Percentiles rank a stretch among this genome's conserved stretches.
Conservation (phyloP, 2,797 vertebrate genomes). For the Oryzias dopingdopingensis region DNA sequence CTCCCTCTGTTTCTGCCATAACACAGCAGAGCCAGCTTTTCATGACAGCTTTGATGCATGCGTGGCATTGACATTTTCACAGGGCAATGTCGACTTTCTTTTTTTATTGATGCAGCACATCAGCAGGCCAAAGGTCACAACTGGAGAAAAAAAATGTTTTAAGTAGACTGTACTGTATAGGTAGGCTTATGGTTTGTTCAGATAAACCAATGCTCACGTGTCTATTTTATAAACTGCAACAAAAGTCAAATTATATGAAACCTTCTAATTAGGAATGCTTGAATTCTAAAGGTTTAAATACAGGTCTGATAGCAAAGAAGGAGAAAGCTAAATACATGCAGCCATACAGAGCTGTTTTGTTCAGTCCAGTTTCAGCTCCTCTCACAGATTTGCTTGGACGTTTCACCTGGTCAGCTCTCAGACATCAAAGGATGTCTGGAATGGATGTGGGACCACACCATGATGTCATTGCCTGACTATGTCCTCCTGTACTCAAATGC, state of each 20-base stretch:
- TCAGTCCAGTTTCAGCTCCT: slow-evolving; percentile 25
- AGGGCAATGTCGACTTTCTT: slow-evolving; percentile 4
- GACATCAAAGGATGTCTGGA: slow-evolving; percentile 57
- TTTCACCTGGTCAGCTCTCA: slow-evolving; percentile 59
- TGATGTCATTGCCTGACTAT: slow-evolving; percentile 57
- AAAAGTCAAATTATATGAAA: slow-evolving; percentile 1
- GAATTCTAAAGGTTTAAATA: too few relatives aligned
- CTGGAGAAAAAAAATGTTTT: neutral
- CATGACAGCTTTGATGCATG: slow-evolving; percentile 15
- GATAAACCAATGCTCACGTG: neutral
- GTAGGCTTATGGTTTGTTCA: neutral
- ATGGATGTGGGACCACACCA: slow-evolving; percentile 43
- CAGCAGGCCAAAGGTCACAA: slow-evolving; percentile 1
- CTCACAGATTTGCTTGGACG: slow-evolving; percentile 27
- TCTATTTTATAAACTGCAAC: neutral
- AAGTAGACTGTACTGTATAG: neutral
- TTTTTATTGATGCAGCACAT: slow-evolving; percentile 20
- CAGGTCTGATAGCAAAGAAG: neutral
- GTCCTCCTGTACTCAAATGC: slow-evolving; percentile 42
- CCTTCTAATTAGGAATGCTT: neutral
- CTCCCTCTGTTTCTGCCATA: slow-evolving; percentile 19
- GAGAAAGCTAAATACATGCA: slow-evolving; percentile 6
- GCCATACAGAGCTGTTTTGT: slow-evolving; percentile 17
- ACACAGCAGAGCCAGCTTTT: slow-evolving; percentile 16
- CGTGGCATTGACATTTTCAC: slow-evolving; percentile 21